These are phyloP conservation scores for Hirudo medicinalis DNA, from an alignment of 1,140 invertebrate genomes.

Conservation along the genomic window DNA sequence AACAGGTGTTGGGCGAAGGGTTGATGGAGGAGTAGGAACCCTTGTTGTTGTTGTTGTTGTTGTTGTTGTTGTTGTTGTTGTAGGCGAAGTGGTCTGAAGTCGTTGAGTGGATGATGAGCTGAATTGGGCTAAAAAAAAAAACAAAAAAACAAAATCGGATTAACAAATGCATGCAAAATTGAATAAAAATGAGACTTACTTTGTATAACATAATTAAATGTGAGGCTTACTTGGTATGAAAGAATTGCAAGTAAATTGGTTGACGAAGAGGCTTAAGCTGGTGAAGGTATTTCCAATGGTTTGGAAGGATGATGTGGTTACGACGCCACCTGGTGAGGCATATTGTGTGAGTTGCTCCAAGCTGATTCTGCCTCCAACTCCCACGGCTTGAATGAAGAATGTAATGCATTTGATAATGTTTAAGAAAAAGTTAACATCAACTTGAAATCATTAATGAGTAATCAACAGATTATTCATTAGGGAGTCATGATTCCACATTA, in stretches of 20 bases:
- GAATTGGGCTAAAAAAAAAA: no score
- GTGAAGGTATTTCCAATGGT: not conserved
- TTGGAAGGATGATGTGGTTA: not conserved
- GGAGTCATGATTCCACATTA: no score
- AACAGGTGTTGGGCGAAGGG: not conserved
- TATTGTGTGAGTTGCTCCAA: not conserved
- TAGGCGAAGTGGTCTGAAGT: not conserved
- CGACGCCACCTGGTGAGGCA: not conserved
- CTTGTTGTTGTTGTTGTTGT: not conserved
- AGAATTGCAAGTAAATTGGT: not conserved
- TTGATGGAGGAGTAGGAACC: not conserved
- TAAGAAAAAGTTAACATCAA: not conserved
- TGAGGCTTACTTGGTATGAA: not conserved
- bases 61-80: not conserved
- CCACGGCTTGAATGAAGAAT: not conserved
- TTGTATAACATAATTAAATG: not conserved
- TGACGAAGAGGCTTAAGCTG: conserved; percentile 3
- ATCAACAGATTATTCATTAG: no score
- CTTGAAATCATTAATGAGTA: no score
- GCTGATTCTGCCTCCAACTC: not conserved
- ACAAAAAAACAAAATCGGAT: no score
- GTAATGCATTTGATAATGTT: not conserved
- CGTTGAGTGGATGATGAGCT: not conserved
- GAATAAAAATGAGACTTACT: not conserved
- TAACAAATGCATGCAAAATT: no score